Evolutionary conservation across 2,888 invertebrate genomes (phyloP).

Genomic region (Temnothorax ravouxi): DNA sequence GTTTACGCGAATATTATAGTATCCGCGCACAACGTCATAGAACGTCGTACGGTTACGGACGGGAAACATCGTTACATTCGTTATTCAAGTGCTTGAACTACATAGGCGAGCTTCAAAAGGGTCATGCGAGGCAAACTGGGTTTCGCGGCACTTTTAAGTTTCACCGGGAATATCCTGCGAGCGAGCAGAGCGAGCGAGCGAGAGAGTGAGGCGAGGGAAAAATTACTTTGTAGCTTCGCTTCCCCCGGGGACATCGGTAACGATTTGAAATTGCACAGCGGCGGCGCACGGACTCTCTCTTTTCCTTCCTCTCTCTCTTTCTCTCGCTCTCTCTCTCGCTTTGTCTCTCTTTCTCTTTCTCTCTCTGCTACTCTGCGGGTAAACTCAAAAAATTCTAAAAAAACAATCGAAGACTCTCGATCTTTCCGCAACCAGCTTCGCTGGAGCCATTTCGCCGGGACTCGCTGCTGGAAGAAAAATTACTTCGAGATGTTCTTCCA

Average conservation of each 20-base stretch:
- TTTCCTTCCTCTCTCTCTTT: too few relatives aligned
- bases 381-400: conserved; percentile 62
- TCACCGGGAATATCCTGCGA: conserved; percentile 43
- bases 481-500: conserved; percentile 53
- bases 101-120: conserved; percentile 28
- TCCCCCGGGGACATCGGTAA: conserved; percentile 65
- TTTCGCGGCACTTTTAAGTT: conserved; percentile 54
- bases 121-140: conserved; percentile 45
- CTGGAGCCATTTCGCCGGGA: conserved; percentile 54
- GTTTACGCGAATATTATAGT: conserved; percentile 11
- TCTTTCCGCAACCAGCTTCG: conserved; percentile 45
- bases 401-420: conserved; percentile 60
- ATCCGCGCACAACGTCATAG: conserved; percentile 23
- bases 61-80: conserved; percentile 33
- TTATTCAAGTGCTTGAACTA: conserved; percentile 47
- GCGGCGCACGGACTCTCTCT: conserved; percentile 10
- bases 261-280: conserved; percentile 65
- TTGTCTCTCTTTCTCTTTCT: neutral
- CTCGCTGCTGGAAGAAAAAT: conserved; percentile 62
- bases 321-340: neutral
- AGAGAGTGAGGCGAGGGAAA: conserved; percentile 37
- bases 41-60: conserved; percentile 12
- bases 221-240: conserved; percentile 51
- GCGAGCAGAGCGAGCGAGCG: too few relatives aligned
- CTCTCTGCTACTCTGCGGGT: neutral